phyloP scores from a whole-genome alignment of 2,797 vertebrate genomes.

The Sarcophilus harrisii region DNA sequence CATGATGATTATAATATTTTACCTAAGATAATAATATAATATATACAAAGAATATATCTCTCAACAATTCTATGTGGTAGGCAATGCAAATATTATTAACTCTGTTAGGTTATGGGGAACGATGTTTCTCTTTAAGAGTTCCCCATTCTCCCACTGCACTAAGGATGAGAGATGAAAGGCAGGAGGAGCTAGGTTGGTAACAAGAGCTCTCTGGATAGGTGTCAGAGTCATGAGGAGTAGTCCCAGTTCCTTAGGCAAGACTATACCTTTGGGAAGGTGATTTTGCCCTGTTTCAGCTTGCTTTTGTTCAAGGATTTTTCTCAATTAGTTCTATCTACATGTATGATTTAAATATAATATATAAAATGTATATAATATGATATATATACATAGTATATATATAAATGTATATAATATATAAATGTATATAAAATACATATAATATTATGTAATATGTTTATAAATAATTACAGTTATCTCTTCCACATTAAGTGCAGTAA shows the following conservation, averaged over 20 bases:
- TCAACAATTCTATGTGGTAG: not conserved
- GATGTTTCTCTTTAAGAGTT: not conserved
- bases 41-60: not conserved
- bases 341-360: not conserved
- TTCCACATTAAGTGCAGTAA: not conserved
- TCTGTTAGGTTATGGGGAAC: not conserved
- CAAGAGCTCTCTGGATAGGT: not conserved
- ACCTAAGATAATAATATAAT: constrained; percentile 10
- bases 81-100: not conserved
- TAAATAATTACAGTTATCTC: not conserved
- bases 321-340: not conserved
- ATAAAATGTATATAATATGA: not conserved
- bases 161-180: not conserved
- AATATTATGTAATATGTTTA: not conserved
- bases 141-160: not conserved
- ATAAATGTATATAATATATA: too few species aligned
- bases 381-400: too few species aligned
- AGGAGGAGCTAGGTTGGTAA: not conserved
- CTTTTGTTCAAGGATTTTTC: not conserved
- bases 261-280: not conserved
- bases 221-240: not conserved
- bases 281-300: not conserved
- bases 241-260: not conserved
- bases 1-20: constrained; percentile 25
- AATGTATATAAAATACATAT: too few species aligned